phyloP scores from a whole-genome alignment of 2,113 vertebrate genomes.

The Danionella cerebrum region DNA sequence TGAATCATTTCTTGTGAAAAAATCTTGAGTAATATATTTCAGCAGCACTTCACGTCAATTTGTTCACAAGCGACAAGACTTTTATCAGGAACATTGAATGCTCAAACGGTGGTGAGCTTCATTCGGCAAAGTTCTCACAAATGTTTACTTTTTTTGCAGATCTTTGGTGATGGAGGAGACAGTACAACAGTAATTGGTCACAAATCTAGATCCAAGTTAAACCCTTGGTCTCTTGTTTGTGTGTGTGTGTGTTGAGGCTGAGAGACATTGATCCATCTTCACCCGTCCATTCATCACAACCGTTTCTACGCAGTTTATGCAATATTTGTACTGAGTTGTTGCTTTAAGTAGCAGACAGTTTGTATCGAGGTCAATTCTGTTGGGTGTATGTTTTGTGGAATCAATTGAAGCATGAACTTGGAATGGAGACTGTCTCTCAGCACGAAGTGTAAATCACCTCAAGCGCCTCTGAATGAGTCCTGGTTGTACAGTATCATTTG shows the following conservation, averaged over 20 bases:
- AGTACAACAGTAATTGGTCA: too few species aligned
- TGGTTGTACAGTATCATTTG: slow-evolving; percentile 53
- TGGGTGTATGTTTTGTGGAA: too few species aligned
- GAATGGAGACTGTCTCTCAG: slow-evolving; percentile 59
- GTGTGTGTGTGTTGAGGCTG: slow-evolving; percentile 27
- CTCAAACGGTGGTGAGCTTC: too few species aligned
- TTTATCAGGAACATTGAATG: too few species aligned
- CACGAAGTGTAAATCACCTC: slow-evolving; percentile 28
- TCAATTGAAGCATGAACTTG: too few species aligned
- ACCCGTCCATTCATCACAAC: not conserved
- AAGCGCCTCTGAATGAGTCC: slow-evolving; percentile 53
- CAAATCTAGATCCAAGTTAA: not conserved
- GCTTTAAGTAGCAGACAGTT: slow-evolving; percentile 14
- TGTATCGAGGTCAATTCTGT: too few species aligned
- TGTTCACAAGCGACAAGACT: too few species aligned
- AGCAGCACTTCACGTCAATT: too few species aligned
- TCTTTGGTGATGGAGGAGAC: not conserved
- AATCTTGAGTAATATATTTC: too few species aligned
- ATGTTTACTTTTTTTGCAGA: not conserved
- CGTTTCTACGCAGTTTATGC: not conserved
- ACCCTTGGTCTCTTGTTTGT: not conserved
- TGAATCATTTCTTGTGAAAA: too few species aligned
- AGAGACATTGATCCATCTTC: slow-evolving; percentile 41
- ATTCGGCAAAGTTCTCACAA: too few species aligned
- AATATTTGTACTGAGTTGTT: not conserved